These are phyloP conservation scores for Cenopis cana DNA, from an alignment of 2,888 invertebrate genomes.

Conservation along the genomic window DNA sequence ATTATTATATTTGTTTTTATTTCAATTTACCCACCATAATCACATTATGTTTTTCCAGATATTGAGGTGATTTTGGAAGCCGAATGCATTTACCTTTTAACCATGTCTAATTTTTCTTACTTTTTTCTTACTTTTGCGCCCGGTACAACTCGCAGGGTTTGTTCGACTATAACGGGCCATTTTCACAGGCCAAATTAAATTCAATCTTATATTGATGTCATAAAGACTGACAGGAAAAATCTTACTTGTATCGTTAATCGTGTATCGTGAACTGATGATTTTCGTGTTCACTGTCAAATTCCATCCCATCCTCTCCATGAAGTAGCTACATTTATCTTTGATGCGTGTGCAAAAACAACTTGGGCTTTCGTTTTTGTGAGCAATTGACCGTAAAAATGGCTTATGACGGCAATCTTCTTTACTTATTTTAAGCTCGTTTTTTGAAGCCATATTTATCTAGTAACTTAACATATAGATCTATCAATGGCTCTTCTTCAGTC, in stretches of 20 bases:
- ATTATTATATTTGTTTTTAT: neutral
- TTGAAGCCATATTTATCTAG: neutral
- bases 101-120: too few relatives aligned
- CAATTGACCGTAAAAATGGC: neutral
- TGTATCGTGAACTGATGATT: neutral
- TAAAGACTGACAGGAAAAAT: too few relatives aligned
- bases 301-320: neutral
- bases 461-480: neutral
- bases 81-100: too few relatives aligned
- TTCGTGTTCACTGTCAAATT: neutral
- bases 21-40: too few relatives aligned
- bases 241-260: neutral
- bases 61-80: too few relatives aligned
- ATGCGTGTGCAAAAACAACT: neutral
- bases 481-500: neutral
- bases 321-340: neutral
- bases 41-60: too few relatives aligned
- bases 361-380: neutral
- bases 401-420: neutral
- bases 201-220: too few relatives aligned
- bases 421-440: too few relatives aligned
- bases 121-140: too few relatives aligned
- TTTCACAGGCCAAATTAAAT: too few relatives aligned
- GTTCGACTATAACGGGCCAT: too few relatives aligned
- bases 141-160: too few relatives aligned